A percentile compares a stretch with the other conserved stretches of the same genome.
Conservation (phyloP, 2,113 vertebrate species). For the Hippocampus guttulatus region DNA sequence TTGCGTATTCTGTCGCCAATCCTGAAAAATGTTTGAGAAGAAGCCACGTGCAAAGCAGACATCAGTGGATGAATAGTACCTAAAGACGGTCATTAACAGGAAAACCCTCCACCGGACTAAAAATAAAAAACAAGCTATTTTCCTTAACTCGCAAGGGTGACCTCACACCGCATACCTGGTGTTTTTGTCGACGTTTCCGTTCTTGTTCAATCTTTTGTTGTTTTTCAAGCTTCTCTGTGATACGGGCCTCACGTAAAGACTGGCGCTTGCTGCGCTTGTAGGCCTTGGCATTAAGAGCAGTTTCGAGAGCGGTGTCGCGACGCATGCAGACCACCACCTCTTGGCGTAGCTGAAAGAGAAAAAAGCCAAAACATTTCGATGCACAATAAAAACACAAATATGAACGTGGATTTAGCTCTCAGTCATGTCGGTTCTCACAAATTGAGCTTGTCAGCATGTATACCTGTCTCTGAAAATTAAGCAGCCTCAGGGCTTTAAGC, state of each 20-base stretch:
- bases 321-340: slow-evolving; percentile 98
- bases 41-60: neutral
- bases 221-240: slow-evolving; percentile 97
- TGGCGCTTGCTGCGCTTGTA: slow-evolving; percentile 98
- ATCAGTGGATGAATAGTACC: neutral
- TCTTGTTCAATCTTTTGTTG: slow-evolving; percentile 99
- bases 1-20: neutral
- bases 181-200: slow-evolving; percentile 92
- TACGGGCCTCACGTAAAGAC: slow-evolving; percentile 89
- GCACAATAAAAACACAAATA: neutral
- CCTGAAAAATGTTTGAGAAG: neutral
- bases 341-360: slow-evolving; percentile 79
- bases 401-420: too few species aligned
- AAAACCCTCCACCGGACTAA: neutral
- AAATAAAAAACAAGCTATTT: neutral
- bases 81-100: too few species aligned
- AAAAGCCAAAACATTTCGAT: neutral
- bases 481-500: slow-evolving; percentile 91
- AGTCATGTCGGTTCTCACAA: neutral
- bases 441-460: neutral
- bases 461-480: slow-evolving; percentile 97
- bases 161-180: slow-evolving; percentile 76
- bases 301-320: slow-evolving; percentile 91
- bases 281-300: slow-evolving; percentile 91
- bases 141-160: neutral